Percentiles rank a stretch among this genome's conserved stretches.
Evolutionary conservation across 2,113 vertebrate species (phyloP).

Genomic region (Grallaria varia): DNA sequence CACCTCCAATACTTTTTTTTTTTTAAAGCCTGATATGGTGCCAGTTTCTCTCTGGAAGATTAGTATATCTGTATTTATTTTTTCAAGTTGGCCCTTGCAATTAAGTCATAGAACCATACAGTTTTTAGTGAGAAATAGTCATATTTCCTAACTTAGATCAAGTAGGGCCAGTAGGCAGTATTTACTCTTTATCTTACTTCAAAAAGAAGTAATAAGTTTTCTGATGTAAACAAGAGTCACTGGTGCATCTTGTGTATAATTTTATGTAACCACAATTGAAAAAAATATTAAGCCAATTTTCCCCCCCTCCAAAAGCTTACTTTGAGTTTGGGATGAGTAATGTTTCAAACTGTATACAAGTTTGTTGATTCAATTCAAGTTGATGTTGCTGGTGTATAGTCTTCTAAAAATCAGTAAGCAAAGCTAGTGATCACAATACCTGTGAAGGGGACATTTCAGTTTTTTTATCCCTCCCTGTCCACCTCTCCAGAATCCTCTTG

Average conservation of each 20-base stretch:
- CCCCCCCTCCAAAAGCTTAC: fast-evolving
- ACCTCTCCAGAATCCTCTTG: not conserved
- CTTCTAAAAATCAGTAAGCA: not conserved
- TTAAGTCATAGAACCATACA: not conserved
- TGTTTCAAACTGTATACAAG: not conserved
- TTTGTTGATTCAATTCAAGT: not conserved
- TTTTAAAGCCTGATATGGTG: not conserved
- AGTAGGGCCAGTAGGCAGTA: not conserved
- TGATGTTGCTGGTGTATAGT: not conserved
- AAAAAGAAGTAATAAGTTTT: not conserved
- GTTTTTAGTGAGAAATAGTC: not conserved
- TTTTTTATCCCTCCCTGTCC: not conserved
- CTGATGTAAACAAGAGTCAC: not conserved
- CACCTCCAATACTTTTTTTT: not conserved
- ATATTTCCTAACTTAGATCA: not conserved
- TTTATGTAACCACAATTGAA: not conserved
- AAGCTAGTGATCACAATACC: not conserved
- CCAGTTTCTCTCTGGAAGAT: not conserved
- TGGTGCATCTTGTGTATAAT: not conserved
- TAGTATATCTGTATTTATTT: not conserved
- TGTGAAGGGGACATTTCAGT: fast-evolving
- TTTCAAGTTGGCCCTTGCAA: not conserved
- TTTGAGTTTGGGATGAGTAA: not conserved
- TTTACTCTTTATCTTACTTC: not conserved
- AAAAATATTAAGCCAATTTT: not conserved